These are phyloP conservation scores for Drosophila tripunctata DNA, from an alignment of 2,888 invertebrate species.

Conservation along the genomic window DNA sequence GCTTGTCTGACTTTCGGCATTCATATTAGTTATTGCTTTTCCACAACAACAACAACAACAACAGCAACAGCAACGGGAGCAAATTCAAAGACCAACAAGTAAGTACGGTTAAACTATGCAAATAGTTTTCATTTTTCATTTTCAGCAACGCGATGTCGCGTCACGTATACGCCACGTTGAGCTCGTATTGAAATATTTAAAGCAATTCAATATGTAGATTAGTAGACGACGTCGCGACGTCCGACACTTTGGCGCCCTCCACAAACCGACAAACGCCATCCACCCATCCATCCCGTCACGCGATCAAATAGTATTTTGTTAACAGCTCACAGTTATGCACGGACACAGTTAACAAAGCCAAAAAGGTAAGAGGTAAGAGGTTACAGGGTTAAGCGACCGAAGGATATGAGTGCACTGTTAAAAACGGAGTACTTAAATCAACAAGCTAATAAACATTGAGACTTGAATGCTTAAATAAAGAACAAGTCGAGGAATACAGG, in stretches of 20 bases:
- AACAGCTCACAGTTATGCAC: constrained; percentile 61
- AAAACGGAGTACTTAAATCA: neutral
- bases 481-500: too few species aligned
- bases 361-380: neutral
- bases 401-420: neutral
- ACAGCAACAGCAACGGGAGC: neutral
- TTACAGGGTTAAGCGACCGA: neutral
- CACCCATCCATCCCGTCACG: constrained; percentile 55
- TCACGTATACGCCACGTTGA: constrained; percentile 67
- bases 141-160: constrained; percentile 12
- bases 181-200: constrained; percentile 56
- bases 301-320: constrained; percentile 75
- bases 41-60: neutral
- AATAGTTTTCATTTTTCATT: constrained; percentile 47
- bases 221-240: constrained; percentile 27
- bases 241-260: constrained; percentile 37
- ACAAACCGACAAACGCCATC: neutral
- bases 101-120: constrained; percentile 40
- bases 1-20: constrained; percentile 18
- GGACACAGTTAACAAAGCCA: neutral
- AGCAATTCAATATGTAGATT: constrained; percentile 67
- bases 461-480: too few species aligned
- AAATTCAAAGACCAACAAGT: constrained; percentile 11
- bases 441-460: too few species aligned
- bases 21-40: constrained; percentile 7